Conservation (phyloP, 2,888 invertebrate genomes). For the Mechanitis messenoides region DNA sequence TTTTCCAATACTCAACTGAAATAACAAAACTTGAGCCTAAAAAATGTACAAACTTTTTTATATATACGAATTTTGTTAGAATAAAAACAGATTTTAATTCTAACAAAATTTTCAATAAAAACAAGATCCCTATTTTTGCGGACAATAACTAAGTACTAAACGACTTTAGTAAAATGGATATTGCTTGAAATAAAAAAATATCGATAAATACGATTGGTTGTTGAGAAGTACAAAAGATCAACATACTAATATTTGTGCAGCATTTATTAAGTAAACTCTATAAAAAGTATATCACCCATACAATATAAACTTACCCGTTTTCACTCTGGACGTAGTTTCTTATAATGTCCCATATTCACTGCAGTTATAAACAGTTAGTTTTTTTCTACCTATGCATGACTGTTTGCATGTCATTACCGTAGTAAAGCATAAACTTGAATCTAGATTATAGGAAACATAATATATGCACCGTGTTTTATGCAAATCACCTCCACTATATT, state of each 20-base stretch:
- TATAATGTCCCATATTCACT: conserved; percentile 12
- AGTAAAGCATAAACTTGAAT: conserved; percentile 31
- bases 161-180: no score
- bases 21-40: background rate
- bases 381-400: conserved; percentile 26
- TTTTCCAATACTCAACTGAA: background rate
- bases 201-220: no score
- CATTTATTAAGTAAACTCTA: no score
- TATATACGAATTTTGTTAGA: background rate
- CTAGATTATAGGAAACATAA: conserved; percentile 33
- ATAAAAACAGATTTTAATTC: no score
- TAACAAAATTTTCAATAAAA: no score
- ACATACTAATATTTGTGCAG: no score
- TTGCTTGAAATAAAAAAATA: no score
- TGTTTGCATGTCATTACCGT: conserved; percentile 29
- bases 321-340: conserved; percentile 7
- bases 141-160: no score
- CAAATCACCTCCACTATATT: conserved; percentile 28
- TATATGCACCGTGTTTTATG: conserved; percentile 33
- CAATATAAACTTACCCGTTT: background rate
- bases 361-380: conserved; percentile 19
- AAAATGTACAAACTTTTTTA: background rate
- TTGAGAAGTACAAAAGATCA: no score
- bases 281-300: background rate
- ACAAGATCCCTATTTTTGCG: no score